These are phyloP conservation scores for Mormyrus proboscirostris DNA, from an alignment of 2,797 vertebrate genomes.

Conservation along the genomic window DNA sequence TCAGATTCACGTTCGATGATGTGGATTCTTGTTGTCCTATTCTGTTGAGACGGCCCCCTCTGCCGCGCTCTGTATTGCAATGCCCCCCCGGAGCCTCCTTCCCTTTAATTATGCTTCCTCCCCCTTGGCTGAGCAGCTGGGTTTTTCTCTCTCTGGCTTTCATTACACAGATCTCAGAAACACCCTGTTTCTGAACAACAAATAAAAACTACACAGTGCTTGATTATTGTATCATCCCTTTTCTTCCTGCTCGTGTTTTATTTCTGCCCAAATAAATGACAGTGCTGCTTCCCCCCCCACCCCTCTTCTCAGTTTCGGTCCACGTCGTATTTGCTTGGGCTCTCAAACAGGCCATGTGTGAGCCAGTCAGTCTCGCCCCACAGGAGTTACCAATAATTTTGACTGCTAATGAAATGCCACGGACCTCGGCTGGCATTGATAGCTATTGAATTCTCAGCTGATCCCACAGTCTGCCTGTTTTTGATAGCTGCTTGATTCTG, in stretches of 20 bases:
- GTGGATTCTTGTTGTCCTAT: background rate
- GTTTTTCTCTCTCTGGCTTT: background rate
- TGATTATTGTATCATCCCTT: background rate
- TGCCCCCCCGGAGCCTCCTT: background rate
- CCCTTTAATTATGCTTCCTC: background rate
- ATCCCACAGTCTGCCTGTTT: conserved; percentile 54
- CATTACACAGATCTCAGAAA: background rate
- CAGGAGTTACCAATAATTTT: conserved; percentile 56
- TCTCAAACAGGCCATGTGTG: conserved; percentile 33
- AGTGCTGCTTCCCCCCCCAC: background rate
- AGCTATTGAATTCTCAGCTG: conserved; percentile 45
- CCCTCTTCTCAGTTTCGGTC: background rate
- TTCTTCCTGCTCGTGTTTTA: background rate
- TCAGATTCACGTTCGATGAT: background rate
- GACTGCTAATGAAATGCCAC: conserved; percentile 58
- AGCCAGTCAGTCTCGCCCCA: conserved; percentile 48
- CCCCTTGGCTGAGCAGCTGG: background rate
- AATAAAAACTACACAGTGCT: background rate
- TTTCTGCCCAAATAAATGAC: background rate
- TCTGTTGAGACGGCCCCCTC: background rate
- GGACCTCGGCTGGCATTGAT: conserved; percentile 50
- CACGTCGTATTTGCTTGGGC: background rate
- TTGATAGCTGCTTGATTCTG: conserved; percentile 48
- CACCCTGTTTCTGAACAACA: background rate
- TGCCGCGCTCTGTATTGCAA: background rate